Conservation (phyloP, 2,797 vertebrate species). For the Onychomys torridus region DNA sequence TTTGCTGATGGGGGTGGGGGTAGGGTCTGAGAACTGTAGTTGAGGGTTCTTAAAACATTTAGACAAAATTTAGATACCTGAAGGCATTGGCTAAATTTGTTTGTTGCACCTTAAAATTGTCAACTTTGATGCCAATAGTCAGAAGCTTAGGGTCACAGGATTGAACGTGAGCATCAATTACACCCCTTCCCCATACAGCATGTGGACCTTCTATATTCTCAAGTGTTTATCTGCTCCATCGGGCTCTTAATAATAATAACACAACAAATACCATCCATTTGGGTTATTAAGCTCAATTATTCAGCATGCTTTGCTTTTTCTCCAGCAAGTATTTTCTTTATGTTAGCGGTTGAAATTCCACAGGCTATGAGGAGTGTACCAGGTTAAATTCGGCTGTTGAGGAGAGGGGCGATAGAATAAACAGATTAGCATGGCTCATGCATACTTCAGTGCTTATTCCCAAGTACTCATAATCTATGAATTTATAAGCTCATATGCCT, state of each 20-base stretch:
- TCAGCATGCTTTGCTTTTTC: neutral
- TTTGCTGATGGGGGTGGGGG: too few relatives aligned
- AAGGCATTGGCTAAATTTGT: neutral
- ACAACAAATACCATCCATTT: neutral
- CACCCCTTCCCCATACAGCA: neutral
- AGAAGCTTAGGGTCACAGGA: neutral
- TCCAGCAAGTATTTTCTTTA: neutral
- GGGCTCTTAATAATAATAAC: neutral
- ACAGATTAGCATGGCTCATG: neutral
- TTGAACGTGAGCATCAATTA: neutral
- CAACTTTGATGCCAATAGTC: neutral
- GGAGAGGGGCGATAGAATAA: neutral
- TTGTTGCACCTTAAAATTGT: neutral
- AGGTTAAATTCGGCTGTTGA: neutral
- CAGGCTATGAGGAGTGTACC: neutral
- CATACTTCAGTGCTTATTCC: neutral
- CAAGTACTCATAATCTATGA: neutral
- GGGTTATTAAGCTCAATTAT: constrained; percentile 4
- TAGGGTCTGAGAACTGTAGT: neutral
- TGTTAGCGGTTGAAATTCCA: neutral
- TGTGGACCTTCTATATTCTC: neutral
- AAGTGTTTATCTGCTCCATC: neutral
- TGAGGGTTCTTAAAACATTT: neutral
- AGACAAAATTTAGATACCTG: neutral
- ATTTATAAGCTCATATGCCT: neutral